Evolutionary conservation across 2,888 invertebrate genomes (phyloP), one percentile per base, ranked within the genome.

Genomic region (Colostygia pectinataria): DNA sequence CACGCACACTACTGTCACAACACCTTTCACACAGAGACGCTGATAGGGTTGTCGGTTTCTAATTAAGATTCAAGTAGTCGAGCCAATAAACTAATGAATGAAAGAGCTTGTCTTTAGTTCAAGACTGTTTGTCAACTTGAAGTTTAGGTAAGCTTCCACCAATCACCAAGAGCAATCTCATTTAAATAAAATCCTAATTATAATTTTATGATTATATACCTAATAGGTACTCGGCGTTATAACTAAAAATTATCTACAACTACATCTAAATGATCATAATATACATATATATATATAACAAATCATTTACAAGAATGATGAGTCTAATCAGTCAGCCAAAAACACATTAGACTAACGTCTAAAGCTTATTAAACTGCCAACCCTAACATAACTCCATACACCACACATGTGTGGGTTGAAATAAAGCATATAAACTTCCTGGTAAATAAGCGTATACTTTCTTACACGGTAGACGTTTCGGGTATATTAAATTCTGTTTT

Each of bases 401-500:
- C 71, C 70, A 66, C 54, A 57, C 53, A 66, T 73, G 77, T 79
- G 79, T 69, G 77, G 68, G 74, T 69, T 71, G 69, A 72, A 69
- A 77, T 75, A 77, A 78, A 80, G 80, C 76, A 83, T 76, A 89
- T 84, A 85, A 83, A 85, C 84, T 85, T 84, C 84, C 84, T 78
- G 80, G 86, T 87, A 89, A 89, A 86, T 88, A 89, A 85, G 80
- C 77, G 74, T 71, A 77, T 80, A 83, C 78, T 81, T 83, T 80
- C 84, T 83, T 82, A 81, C 80, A 77, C 76, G 77, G 72, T 74
- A 74, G 75, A 78, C 68, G 75, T 73, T 80, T 71, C 68, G 77
- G 76, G 74, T 83, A 85, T 88, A 88, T 89, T 89, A 88, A 89
- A 88, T 87, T 87, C 82, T 78, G 80, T 80, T 74, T 82, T 82